A percentile compares a stretch with the other conserved stretches of the same genome.
These are phyloP conservation scores for Gadus macrocephalus DNA, from an alignment of 2,113 vertebrate genomes.

Conservation along the genomic window DNA sequence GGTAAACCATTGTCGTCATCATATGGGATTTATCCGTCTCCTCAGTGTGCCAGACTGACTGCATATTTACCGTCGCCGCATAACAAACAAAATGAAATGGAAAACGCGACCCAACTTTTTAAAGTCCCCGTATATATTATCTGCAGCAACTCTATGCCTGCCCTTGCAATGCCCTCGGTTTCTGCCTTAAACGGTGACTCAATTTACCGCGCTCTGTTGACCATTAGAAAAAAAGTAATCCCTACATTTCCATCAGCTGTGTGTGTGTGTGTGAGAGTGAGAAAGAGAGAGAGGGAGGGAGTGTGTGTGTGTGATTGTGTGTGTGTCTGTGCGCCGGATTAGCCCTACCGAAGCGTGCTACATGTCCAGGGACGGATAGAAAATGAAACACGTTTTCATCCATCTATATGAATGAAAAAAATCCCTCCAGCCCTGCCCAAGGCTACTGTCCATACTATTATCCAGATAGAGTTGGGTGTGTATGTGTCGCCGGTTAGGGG, in stretches of 20 bases:
- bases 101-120: background rate
- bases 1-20: background rate
- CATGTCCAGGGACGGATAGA: background rate
- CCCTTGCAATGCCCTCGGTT: background rate
- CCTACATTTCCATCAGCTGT: slow-evolving; percentile 35
- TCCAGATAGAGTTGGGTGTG: too few species aligned
- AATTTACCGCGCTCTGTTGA: slow-evolving; percentile 11
- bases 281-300: too few species aligned
- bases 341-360: slow-evolving; percentile 11
- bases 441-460: too few species aligned
- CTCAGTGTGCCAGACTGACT: background rate
- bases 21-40: background rate
- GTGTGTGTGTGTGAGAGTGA: too few species aligned
- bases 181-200: background rate
- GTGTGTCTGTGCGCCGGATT: slow-evolving; percentile 23
- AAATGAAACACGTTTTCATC: slow-evolving; percentile 31
- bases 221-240: slow-evolving; percentile 30
- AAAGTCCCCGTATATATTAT: too few species aligned
- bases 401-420: slow-evolving; percentile 8
- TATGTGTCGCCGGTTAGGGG: too few species aligned
- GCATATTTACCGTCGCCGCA: background rate
- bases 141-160: too few species aligned
- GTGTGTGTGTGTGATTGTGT: background rate
- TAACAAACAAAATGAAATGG: background rate
- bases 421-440: slow-evolving; percentile 15